phyloP scores from a whole-genome alignment of 1,140 invertebrate species.

The Pseudomyrmex cubaensis region DNA sequence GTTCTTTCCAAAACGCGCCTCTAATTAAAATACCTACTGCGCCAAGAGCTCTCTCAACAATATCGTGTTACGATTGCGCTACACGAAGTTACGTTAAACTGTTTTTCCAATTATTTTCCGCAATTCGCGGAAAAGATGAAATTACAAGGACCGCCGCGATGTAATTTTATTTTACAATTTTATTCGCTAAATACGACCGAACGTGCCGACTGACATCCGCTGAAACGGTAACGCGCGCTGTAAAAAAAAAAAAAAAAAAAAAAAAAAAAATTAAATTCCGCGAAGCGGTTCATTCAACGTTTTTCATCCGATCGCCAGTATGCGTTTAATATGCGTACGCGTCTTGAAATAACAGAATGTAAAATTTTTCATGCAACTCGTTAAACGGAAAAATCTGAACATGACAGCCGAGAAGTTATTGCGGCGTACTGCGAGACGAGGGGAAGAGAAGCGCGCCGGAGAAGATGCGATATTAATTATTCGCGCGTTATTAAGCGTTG shows the following conservation, averaged over 20 bases:
- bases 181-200: neutral
- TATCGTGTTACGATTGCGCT: neutral
- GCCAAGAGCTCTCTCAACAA: neutral
- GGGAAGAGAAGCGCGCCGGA: constrained; percentile 7
- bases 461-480: constrained; percentile 44
- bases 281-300: neutral
- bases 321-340: constrained; percentile 18
- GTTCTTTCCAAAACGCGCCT: neutral
- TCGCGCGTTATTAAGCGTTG: constrained; percentile 18
- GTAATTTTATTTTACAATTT: neutral
- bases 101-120: neutral
- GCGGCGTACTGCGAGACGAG: neutral
- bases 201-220: neutral
- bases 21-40: neutral
- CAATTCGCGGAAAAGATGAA: neutral
- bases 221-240: neutral
- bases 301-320: constrained; percentile 36
- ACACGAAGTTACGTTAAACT: neutral
- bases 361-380: constrained; percentile 43
- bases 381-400: constrained; percentile 35
- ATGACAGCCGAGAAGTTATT: constrained; percentile 34
- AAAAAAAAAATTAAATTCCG: constrained; percentile 29
- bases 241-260: no score
- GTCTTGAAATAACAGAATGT: constrained; percentile 38
- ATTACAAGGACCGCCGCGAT: neutral